Evolutionary conservation across 1,140 invertebrate genomes (phyloP), one percentile per base, ranked within the genome.

Genomic region (Dufourea novaeangliae): DNA sequence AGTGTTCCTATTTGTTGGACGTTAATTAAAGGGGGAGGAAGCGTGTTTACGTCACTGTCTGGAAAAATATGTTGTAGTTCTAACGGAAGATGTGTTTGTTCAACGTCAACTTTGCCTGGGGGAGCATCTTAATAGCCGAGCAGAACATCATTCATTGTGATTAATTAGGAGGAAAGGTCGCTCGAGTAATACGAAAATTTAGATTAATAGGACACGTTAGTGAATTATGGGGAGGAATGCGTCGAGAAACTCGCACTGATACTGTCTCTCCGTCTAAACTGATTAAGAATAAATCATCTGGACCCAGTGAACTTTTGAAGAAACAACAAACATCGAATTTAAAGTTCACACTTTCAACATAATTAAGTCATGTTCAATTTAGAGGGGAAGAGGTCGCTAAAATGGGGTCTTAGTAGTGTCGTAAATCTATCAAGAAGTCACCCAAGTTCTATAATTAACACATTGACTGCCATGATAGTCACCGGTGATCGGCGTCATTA

Each of bases 81-180:
- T 6, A 50, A 17, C 7, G n/a, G 46, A n/a, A 8, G 20, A 50
- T n/a, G 17, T n/a, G 20, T 7, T n/a, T 1, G 27, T 32, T 57
- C 1, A 12, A 32, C 4, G 27, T 57, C 12, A 17, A 57, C 12
- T 32, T 57, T 57, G 54, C 17, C 17, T 57, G 3, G 10, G n/a
- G 25, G 12, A 66, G 17, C 11, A 10, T 12, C 20, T 67, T 50
- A 32, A 67, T 34, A 32, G 17, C 25, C 1, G 8, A 2, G 34
- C 22, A 14, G 59, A 22, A 52, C 44, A 8, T 39, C 3, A 11
- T 25, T 68, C 17, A 32, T 22, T 56, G 10, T 34, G 32, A 10
- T 56, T 68, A 54, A 68, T 56, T 54, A 22, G 14, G 11, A 14
- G 6, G 10, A 56, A n/a, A 56, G 66, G 50, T 68, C 50, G 63